Conservation (phyloP, 2,113 vertebrate genomes). For the Clarias macrocephalus region DNA sequence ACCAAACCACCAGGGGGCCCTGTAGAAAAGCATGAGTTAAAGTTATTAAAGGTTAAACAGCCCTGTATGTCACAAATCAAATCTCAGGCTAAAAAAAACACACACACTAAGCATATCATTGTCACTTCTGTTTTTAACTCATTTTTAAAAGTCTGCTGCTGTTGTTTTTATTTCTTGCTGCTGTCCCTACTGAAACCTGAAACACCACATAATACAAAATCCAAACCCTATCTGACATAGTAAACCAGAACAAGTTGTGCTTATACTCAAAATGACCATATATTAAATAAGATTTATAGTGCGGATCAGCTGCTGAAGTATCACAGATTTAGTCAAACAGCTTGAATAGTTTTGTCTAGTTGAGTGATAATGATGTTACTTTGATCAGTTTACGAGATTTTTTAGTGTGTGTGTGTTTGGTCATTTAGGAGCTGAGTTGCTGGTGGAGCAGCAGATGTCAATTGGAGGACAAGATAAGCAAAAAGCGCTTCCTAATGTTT, state of each 20-base stretch:
- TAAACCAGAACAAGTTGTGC: background rate
- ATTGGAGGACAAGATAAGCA: slow-evolving; percentile 59
- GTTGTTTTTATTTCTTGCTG: background rate
- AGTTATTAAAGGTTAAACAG: background rate
- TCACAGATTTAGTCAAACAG: background rate
- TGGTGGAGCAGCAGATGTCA: slow-evolving; percentile 78
- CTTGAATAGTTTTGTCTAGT: background rate
- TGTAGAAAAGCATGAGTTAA: background rate
- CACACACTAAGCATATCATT: background rate
- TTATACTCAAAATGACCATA: background rate
- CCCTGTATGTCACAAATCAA: background rate
- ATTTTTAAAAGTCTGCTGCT: too few species aligned
- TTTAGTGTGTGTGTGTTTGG: background rate
- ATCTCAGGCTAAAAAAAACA: background rate
- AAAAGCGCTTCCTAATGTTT: slow-evolving; percentile 78
- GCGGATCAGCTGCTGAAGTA: background rate
- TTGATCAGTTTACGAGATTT: background rate
- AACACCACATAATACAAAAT: background rate
- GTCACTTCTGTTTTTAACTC: too few species aligned
- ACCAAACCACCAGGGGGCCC: background rate
- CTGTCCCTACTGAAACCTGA: background rate
- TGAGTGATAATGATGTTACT: background rate
- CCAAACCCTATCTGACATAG: background rate
- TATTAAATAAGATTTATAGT: background rate
- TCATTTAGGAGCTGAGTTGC: slow-evolving; percentile 82